Percentiles rank a stretch among this genome's conserved stretches.
phyloP scores from a whole-genome alignment of 1,140 invertebrate genomes.

The Homarus americanus region DNA sequence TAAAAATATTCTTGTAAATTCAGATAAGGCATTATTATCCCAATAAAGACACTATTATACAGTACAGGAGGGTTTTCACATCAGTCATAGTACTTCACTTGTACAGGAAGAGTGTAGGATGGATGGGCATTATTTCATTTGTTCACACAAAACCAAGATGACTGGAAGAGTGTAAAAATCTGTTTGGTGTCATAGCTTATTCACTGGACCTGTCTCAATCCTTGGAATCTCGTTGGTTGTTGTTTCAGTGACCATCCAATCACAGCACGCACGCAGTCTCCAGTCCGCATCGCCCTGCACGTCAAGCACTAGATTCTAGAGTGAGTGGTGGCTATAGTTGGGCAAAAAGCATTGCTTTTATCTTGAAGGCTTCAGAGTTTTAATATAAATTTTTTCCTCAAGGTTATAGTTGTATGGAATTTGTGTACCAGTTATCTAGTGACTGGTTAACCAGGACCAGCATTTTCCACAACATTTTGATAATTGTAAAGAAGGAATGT shows the following conservation, averaged over 20 bases:
- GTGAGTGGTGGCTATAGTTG: slow-evolving; percentile 55
- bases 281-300: slow-evolving; percentile 58
- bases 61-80: background rate
- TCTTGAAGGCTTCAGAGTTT: background rate
- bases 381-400: slow-evolving; percentile 5
- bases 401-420: background rate
- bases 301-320: slow-evolving; percentile 54
- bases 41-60: background rate
- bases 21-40: too few species aligned
- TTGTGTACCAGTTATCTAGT: background rate
- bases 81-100: background rate
- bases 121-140: background rate
- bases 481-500: too few species aligned
- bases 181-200: background rate
- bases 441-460: background rate
- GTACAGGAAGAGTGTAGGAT: background rate
- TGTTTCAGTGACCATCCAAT: slow-evolving; percentile 59
- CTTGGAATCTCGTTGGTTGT: slow-evolving; percentile 43
- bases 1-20: too few species aligned
- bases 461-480: slow-evolving; percentile 5
- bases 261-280: slow-evolving; percentile 56
- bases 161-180: background rate
- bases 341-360: background rate
- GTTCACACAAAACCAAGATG: background rate
- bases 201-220: slow-evolving; percentile 7